phyloP scores from a whole-genome alignment of 1,140 invertebrate species.

The Ostrea denselamellosa region DNA sequence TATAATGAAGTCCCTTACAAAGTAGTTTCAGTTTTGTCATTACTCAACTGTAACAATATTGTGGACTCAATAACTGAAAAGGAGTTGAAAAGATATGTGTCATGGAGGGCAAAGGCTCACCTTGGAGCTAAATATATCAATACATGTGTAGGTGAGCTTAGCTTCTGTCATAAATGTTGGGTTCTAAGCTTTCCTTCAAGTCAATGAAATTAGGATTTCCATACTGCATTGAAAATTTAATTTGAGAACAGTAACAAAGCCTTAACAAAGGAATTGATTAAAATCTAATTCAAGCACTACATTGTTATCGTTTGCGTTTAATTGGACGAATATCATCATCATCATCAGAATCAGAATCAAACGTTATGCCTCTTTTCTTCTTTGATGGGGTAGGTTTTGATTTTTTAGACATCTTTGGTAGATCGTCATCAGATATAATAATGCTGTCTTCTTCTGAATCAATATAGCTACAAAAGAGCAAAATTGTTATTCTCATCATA shows the following conservation, averaged over 20 bases:
- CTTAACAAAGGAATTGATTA: neutral
- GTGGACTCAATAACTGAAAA: too few species aligned
- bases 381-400: constrained; percentile 13
- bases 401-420: constrained; percentile 50
- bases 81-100: too few species aligned
- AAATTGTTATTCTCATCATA: neutral
- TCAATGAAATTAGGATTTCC: too few species aligned
- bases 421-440: constrained; percentile 57
- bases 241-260: neutral
- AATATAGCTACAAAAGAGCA: constrained; percentile 31
- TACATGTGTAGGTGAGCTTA: too few species aligned
- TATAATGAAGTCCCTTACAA: too few species aligned
- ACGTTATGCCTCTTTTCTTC: constrained; percentile 56
- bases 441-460: constrained; percentile 56
- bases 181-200: too few species aligned
- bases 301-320: constrained; percentile 59
- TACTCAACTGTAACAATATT: too few species aligned
- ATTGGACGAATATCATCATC: constrained; percentile 62
- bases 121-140: too few species aligned
- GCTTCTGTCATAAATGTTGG: too few species aligned
- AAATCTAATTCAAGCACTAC: neutral
- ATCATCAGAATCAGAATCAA: constrained; percentile 63
- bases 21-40: too few species aligned
- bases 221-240: neutral
- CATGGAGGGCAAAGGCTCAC: too few species aligned